A percentile compares a stretch with the other conserved stretches of the same genome.
These are phyloP conservation scores for Antennarius striatus DNA, from an alignment of 2,113 vertebrate species.

Conservation along the genomic window DNA sequence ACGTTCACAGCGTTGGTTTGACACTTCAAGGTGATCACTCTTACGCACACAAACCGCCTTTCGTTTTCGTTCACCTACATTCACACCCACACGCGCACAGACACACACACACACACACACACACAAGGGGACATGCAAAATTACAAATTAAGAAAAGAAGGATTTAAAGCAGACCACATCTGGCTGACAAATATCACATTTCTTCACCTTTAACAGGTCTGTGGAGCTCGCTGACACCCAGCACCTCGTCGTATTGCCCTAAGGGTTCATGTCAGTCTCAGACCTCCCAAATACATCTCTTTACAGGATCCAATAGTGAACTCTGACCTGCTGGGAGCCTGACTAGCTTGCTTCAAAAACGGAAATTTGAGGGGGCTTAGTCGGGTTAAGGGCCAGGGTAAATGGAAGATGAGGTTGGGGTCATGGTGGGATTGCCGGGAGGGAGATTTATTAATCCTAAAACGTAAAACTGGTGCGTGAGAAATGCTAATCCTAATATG, in stretches of 20 bases:
- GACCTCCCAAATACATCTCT: conserved; percentile 23
- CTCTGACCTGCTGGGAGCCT: conserved; percentile 30
- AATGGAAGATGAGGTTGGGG: conserved; percentile 23
- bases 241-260: conserved; percentile 15
- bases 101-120: conserved; percentile 12
- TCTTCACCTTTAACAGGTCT: conserved; percentile 29
- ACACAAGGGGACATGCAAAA: neutral
- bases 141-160: neutral
- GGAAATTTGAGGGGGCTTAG: conserved; percentile 37
- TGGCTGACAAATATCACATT: conserved; percentile 38
- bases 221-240: conserved; percentile 28
- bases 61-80: conserved; percentile 78
- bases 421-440: conserved; percentile 27
- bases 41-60: conserved; percentile 85
- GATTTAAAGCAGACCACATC: conserved; percentile 38
- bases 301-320: conserved; percentile 23
- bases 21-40: conserved; percentile 86
- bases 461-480: conserved; percentile 15
- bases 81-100: neutral
- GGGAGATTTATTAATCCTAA: conserved; percentile 23
- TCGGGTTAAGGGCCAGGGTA: conserved; percentile 21
- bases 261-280: conserved; percentile 5
- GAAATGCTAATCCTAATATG: conserved; percentile 27
- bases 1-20: conserved; percentile 89
- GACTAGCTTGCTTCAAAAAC: conserved; percentile 14